Base-by-base conservation (phyloP, 2,113 vertebrate genomes). In the Myotis brandtii region DNA sequence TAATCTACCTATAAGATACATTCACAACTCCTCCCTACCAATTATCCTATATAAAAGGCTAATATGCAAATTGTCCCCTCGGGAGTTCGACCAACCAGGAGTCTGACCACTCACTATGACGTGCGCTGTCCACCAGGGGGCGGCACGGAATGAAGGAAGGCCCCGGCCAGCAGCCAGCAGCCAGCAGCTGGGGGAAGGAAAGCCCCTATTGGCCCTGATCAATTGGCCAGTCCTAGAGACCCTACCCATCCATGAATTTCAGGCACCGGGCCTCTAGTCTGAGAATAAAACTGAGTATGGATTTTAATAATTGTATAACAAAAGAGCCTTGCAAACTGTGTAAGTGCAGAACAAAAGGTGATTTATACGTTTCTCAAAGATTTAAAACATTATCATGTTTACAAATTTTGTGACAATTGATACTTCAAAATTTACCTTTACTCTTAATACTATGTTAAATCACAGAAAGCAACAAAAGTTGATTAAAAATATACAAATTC, bases 401-500 rank as follows among this genome's bases (percentile, higher is more conserved):
- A 20, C 64, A 83, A 94, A 83, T 37, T 0, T 0, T 67, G 34
- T 50, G 79, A 85, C 13, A 89, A 79, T 9, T 77, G 79, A 72
- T 6, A 95, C 5, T 83, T 79, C 40, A 83, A 95, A 93, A 95
- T 70, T 89, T 50, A 93, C 20, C 27, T 86, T 89, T 91, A 79
- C 14, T 91, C 34, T 92, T 93, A 95, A 75, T 73, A 67, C 1
- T 91, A 92, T 56, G 52, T 25, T 88, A 91, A 91, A 43, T 70
- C 30, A 96, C 10, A 95, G 43, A 81, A 84, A 90, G n/a, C 30
- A 87, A 94, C 66, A 94, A 95, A 84, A 91, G 64, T 59, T 92
- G n/a, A 83, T 73, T 89, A 16, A 87, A 92, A 95, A 97, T 81
- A 82, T 72, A 72, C 69, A 89, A 70, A 75, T 12, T 32, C 30